A percentile compares a stretch with the other conserved stretches of the same genome.
Conservation (phyloP, 2,113 vertebrate species). For the Procavia capensis region DNA sequence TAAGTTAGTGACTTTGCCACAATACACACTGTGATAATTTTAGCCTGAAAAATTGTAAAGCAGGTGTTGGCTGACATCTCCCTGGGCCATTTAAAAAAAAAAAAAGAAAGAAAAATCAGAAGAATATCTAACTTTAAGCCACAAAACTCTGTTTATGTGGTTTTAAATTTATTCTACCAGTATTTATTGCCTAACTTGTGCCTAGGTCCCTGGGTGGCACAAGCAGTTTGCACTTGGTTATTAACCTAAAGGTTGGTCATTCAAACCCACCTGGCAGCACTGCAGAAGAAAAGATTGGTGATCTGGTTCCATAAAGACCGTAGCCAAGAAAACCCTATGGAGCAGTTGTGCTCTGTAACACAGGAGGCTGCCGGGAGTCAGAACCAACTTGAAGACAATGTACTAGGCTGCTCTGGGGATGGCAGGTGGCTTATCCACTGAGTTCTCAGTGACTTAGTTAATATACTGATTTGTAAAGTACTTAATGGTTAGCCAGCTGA, state of each 20-base stretch:
- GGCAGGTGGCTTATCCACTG: background rate
- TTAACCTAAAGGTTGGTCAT: background rate
- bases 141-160: background rate
- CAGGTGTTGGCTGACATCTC: conserved; percentile 35
- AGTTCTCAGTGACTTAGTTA: background rate
- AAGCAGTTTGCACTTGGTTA: background rate
- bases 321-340: background rate
- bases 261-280: background rate
- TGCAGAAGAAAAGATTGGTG: background rate
- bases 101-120: conserved; percentile 20
- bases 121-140: conserved; percentile 22
- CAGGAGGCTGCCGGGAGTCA: background rate
- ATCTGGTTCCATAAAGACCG: background rate
- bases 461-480: background rate
- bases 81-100: background rate
- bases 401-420: background rate
- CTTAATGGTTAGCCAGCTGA: background rate
- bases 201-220: background rate
- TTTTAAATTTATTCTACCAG: conserved; percentile 11
- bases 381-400: background rate
- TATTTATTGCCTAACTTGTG: background rate
- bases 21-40: background rate
- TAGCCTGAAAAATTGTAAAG: conserved; percentile 46
- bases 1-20: background rate
- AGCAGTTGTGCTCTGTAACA: background rate